Percentiles rank a stretch among this genome's conserved stretches.
These are phyloP conservation scores for Antennarius maculatus DNA, from an alignment of 2,797 vertebrate species.

Conservation along the genomic window DNA sequence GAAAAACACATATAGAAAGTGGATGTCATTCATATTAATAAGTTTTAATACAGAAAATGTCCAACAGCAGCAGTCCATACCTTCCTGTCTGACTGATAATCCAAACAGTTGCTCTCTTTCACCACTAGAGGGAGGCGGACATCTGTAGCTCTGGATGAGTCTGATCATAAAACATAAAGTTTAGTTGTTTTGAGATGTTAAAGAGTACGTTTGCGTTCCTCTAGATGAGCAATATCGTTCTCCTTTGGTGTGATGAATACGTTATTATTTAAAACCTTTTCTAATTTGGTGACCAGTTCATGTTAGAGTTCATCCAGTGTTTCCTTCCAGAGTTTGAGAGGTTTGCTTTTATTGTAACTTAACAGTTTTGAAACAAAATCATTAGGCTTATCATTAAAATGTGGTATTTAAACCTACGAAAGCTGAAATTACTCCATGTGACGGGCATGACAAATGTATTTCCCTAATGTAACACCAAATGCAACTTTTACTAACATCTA, in stretches of 20 bases:
- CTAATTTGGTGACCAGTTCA: background rate
- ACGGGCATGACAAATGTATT: too few species aligned
- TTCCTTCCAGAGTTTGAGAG: background rate
- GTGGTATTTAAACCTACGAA: too few species aligned
- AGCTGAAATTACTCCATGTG: too few species aligned
- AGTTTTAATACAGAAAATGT: background rate
- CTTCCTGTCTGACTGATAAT: background rate
- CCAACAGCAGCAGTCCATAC: too few species aligned
- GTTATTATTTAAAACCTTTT: background rate
- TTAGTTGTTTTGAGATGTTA: constrained; percentile 19
- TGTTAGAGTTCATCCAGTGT: background rate
- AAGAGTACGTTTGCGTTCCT: background rate
- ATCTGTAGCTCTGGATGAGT: background rate
- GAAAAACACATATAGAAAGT: background rate
- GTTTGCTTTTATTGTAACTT: background rate
- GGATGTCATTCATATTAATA: background rate
- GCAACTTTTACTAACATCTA: too few species aligned
- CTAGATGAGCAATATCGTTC: background rate
- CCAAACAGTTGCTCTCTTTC: background rate
- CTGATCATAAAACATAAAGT: background rate
- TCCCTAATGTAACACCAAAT: too few species aligned
- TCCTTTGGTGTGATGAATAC: constrained; percentile 5
- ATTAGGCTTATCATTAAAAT: too few species aligned
- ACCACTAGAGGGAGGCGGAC: constrained; percentile 49
- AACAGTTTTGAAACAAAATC: too few species aligned